phyloP scores from a whole-genome alignment of 2,113 vertebrate species.

The Leptodactylus fuscus region DNA sequence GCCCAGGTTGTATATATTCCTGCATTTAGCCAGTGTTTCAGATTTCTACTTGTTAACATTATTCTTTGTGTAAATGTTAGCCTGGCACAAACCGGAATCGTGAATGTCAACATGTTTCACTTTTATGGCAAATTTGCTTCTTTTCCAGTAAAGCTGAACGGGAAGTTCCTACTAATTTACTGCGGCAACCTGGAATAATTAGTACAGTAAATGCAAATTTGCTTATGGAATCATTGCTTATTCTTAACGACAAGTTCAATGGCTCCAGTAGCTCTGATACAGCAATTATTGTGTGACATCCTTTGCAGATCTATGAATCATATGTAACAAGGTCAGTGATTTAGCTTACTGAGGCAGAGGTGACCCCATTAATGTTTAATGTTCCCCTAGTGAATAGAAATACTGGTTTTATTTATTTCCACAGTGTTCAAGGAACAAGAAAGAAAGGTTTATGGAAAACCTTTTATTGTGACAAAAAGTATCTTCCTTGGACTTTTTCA shows the following conservation, averaged over 20 bases:
- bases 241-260: slow-evolving; percentile 18
- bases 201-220: slow-evolving; percentile 37
- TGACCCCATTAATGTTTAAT: slow-evolving; percentile 36
- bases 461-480: background rate
- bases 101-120: background rate
- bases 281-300: background rate
- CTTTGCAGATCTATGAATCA: slow-evolving; percentile 29
- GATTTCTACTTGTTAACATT: background rate
- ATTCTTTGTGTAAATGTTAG: background rate
- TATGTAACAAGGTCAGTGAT: slow-evolving; percentile 25
- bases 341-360: background rate
- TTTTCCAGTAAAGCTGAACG: slow-evolving; percentile 3
- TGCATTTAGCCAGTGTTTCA: too few species aligned
- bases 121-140: background rate
- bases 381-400: background rate
- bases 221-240: slow-evolving; percentile 13
- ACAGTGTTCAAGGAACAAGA: background rate
- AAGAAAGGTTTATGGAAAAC: background rate
- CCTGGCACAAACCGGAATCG: background rate
- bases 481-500: background rate
- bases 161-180: background rate
- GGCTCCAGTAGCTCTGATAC: slow-evolving; percentile 15
- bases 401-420: background rate
- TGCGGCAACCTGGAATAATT: background rate
- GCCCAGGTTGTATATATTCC: too few species aligned